Evolutionary conservation across 2,797 vertebrate species (phyloP), one percentile per base, ranked within the genome.

Genomic region (Benthosema pterotum): DNA sequence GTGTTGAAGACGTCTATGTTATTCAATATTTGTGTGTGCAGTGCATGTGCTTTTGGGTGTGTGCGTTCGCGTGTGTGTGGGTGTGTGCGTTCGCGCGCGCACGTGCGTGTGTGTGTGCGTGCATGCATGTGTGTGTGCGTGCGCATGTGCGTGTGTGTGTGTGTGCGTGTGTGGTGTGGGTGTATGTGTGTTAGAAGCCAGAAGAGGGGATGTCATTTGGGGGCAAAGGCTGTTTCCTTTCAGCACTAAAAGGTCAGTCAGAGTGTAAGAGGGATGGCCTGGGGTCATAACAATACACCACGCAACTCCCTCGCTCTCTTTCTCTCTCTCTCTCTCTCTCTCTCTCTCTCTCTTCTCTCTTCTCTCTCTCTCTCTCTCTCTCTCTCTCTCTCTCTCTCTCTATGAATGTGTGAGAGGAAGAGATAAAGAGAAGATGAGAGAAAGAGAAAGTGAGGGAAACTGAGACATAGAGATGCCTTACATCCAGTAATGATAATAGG

Each of bases 241-340:
- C 74, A 79, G 87, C 84, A 72, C 74, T 79, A 67, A 72, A 83
- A 89, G 94, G 93, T 96, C 93, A 94, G 87, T 65, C 42, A 70
- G 89, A 88, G 86, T 89, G 88, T 91, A 86, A 88, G 75, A 83
- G 86, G 89, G 92, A 93, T 91, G 90, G 89, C 85, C 51, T 0
- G 67, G 86, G 94, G 94, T 94, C 93, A 93, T 79, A 88, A 85
- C 81, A 84, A 86, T 89, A 89, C 83, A 71, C 66, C 32, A 49
- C 64, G 63, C 70, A 65, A 65, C 71, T 38, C 32, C 8, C 32
- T 32, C 28, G 5, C 25, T 1, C 25, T 25, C 25, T 1, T 5
- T 25, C 25, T 25, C 25, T 25, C 25, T 25, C 25, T 2, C 25
- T 25, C 25, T 25, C 22, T 25, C 22, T 25, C 22, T 25, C 25